A percentile compares a stretch with the other conserved stretches of the same genome.
phyloP scores from a whole-genome alignment of 2,113 vertebrate genomes.

The Onychostoma macrolepis region DNA sequence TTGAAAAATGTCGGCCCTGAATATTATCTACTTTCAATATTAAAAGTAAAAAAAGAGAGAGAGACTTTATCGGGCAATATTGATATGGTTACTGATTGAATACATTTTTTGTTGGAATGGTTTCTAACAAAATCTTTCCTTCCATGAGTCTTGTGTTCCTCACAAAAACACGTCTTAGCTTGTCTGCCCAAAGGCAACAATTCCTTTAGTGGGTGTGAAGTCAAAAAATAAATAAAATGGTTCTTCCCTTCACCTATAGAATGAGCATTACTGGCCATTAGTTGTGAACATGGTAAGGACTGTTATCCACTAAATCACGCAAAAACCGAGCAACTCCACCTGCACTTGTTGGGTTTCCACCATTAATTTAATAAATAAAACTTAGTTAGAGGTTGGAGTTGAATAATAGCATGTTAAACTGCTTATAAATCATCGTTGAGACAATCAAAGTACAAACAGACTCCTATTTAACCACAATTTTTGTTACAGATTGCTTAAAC shows the following conservation, averaged over 20 bases:
- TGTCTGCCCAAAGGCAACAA: conserved; percentile 28
- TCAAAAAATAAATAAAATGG: neutral
- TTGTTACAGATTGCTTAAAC: neutral
- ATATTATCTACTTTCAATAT: too few relatives aligned
- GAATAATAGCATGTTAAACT: conserved; percentile 28
- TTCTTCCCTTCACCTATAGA: neutral
- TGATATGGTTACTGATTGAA: neutral
- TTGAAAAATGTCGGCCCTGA: too few relatives aligned
- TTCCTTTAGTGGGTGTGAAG: conserved; percentile 1
- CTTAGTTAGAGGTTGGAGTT: conserved; percentile 40
- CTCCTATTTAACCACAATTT: neutral
- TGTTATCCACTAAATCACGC: neutral
- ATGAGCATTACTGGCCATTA: neutral
- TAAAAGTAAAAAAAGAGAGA: too few relatives aligned
- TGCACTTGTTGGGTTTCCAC: conserved; percentile 47
- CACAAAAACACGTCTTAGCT: conserved; percentile 14
- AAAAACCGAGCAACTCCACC: conserved; percentile 19
- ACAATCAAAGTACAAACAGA: conserved; percentile 10
- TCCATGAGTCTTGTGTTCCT: neutral
- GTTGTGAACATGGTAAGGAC: neutral
- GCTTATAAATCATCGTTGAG: neutral
- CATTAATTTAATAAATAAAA: conserved; percentile 54
- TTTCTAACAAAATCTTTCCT: neutral
- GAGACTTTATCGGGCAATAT: too few relatives aligned
- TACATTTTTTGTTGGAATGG: neutral